Evolutionary conservation across 2,888 invertebrate genomes (phyloP), one percentile per base, ranked within the genome.

Genomic region (Cerceris rybyensis): DNA sequence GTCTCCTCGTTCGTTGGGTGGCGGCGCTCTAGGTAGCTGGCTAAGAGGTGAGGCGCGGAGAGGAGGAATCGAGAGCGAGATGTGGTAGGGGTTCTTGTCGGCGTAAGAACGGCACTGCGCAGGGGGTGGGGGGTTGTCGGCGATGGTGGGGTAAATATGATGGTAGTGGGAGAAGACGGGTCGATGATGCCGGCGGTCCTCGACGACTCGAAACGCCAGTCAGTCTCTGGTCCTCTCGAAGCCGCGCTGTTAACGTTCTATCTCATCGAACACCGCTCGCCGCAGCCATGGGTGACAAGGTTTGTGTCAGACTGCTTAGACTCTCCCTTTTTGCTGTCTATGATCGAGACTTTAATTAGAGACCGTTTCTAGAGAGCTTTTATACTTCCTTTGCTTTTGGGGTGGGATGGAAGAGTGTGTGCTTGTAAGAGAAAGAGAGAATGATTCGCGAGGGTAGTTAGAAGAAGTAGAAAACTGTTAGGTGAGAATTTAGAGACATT

Each of bases 101-200:
- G 28, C 41, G 64, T 65, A 64, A 42, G 42, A 52, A 42, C 17
- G 58, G 75, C 67, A 28, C 28, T 1, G 83, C 68, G 67, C 75
- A 65, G 74, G 91, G 85, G 80, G 86, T 85, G 90, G 55, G 78
- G 90, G 88, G 87, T 87, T 88, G 92, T 92, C 84, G 91, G 91
- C 84, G 88, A 90, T 90, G 89, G 87, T 92, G 91, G 93, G 85
- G 87, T 84, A 80, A 83, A 82, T 85, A 84, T 86, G 87, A 82
- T 87, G 94, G 93, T 94, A 94, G 95, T 95, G 94, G 95, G 79
- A 95, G 95, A 94, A 95, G 92, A 93, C 91, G 92, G 93, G 93
- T 93, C 93, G 93, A 94, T 94, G 93, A 93, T 91, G 91, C 91
- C 91, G 91, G 90, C 88, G 91, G 88, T 89, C 87, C 88, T 89